Evolutionary conservation across 2,797 vertebrate species (phyloP).

Genomic region (Gallinago nigripennis): DNA sequence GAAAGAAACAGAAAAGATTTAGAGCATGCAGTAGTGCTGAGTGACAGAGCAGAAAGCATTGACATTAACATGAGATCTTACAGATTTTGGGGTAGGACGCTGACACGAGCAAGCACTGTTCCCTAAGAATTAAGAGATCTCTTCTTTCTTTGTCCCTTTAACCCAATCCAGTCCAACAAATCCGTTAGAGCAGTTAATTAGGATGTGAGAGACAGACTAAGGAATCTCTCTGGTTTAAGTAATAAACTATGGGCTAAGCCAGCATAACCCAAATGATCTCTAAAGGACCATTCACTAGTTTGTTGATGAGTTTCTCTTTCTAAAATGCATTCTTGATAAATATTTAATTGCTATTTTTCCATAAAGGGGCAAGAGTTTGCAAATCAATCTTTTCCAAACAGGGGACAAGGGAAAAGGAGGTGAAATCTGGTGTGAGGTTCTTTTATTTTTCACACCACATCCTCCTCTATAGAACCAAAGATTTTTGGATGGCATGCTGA

Average conservation of each 20-base stretch:
- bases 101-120: not conserved
- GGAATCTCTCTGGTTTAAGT: not conserved
- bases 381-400: not conserved
- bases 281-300: not conserved
- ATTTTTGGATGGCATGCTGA: constrained; percentile 23
- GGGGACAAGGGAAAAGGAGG: not conserved
- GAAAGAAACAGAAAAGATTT: not conserved
- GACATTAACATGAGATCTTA: not conserved
- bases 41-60: not conserved
- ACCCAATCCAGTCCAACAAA: not conserved
- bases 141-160: not conserved
- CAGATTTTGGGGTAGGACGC: not conserved
- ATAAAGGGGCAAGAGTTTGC: not conserved
- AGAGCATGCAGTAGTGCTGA: not conserved
- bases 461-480: not conserved
- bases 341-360: not conserved
- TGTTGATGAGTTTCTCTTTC: not conserved
- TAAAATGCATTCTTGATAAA: not conserved
- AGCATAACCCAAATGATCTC: not conserved
- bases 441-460: not conserved
- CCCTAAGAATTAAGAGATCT: not conserved
- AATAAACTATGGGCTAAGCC: not conserved
- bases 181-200: not conserved
- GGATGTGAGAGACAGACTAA: not conserved
- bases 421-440: not conserved